Base-by-base conservation (phyloP, 2,888 invertebrate genomes). In the Harmothoe impar region DNA sequence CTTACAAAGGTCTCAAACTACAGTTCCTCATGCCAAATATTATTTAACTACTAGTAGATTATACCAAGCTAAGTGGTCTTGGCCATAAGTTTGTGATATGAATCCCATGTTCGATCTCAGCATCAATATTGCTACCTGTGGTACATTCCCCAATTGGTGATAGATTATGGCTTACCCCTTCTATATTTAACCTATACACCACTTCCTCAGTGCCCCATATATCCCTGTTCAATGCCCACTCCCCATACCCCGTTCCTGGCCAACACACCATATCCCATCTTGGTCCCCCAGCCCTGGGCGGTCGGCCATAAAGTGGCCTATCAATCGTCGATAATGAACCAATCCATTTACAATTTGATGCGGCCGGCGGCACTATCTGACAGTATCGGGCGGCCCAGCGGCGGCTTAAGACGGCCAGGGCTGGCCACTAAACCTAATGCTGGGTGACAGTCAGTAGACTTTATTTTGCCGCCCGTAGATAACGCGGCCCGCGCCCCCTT, bases 241-340 rank as follows among this genome's bases (percentile, higher is more conserved):
- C 29, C 72, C 72, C 25, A 25, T 29, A 72, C 20, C 15, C 15
- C 12, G 7, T 62, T 20, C 20, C 62, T 10, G n/a, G 62, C 62
- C 62, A 3, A 62, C n/a, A 20, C 62, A n/a, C 62, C 62, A 5
- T 52, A 3, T n/a, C n/a, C 62, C 20, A 7, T n/a, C 62, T 15
- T 20, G 3, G 62, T 62, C 12, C 29, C 72, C n/a, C 1, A 29
- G 29, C 25, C 72, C 72, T 0, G 29, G 72, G 72, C 29, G n/a
- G 72, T 23, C 72, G n/a, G 72, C 72, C 72, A 72, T 72, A 72
- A 72, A 72, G 72, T 25, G 29, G 72, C 72, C 72, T 72, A 84
- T 84, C 84, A 84, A 84, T 84, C 84, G 84, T 29, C 51, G 43
- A 51, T 84, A 84, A 84, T 84, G 84, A 84, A 84, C 84, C 84